Conservation (phyloP, 1,140 invertebrate species). For the Eulimnadia texana region DNA sequence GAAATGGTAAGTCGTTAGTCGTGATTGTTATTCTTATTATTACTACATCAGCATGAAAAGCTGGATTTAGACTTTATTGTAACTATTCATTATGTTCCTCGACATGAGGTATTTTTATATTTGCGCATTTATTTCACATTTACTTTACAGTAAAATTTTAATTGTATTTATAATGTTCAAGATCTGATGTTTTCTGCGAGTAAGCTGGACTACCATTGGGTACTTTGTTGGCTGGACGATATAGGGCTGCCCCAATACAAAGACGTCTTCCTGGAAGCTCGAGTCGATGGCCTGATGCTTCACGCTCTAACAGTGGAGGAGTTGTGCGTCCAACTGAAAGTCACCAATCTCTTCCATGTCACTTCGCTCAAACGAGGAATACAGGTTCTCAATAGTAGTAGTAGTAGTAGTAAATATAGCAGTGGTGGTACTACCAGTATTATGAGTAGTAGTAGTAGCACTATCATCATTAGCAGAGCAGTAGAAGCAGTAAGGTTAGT, state of each 20-base stretch:
- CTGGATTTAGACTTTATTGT: too few relatives aligned
- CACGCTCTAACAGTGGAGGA: slow-evolving; percentile 86
- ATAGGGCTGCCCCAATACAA: slow-evolving; percentile 94
- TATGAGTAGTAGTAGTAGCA: background rate
- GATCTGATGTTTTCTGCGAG: slow-evolving; percentile 15
- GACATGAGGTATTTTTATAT: too few relatives aligned
- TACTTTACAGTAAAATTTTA: too few relatives aligned
- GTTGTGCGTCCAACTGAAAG: slow-evolving; percentile 55
- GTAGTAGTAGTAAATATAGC: background rate
- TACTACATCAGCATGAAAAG: too few relatives aligned
- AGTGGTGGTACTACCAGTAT: too few relatives aligned
- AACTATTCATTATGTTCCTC: too few relatives aligned
- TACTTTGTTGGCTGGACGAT: slow-evolving; percentile 88
- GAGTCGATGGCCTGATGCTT: slow-evolving; percentile 81
- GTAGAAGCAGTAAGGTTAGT: too few relatives aligned
- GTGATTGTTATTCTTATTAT: too few relatives aligned
- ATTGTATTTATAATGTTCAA: too few relatives aligned
- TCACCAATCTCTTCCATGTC: slow-evolving; percentile 77
- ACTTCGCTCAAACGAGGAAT: slow-evolving; percentile 72
- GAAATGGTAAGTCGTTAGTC: too few relatives aligned
- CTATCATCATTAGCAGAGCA: too few relatives aligned
- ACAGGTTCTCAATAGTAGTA: slow-evolving; percentile 27
- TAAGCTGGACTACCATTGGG: slow-evolving; percentile 55
- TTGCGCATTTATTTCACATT: too few relatives aligned
- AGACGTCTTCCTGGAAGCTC: slow-evolving; percentile 74